These are phyloP conservation scores for Diachasma alloeum DNA, from an alignment of 1,140 invertebrate genomes.

Conservation along the genomic window DNA sequence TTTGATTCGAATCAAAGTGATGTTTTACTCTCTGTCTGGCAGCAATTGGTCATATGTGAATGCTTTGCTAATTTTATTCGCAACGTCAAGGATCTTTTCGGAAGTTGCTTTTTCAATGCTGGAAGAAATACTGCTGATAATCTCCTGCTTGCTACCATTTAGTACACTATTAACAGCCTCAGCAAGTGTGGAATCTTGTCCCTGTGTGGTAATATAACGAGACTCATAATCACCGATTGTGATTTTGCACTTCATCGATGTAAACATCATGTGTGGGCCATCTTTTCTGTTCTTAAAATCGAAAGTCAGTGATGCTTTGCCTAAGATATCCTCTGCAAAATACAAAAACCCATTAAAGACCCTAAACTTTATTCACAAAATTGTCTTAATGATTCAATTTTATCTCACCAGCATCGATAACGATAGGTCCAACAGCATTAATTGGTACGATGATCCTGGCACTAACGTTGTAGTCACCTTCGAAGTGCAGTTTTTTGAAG, in stretches of 20 bases:
- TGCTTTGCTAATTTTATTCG: constrained; percentile 49
- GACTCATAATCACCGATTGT: constrained; percentile 36
- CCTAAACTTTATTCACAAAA: not conserved
- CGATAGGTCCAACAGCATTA: constrained; percentile 45
- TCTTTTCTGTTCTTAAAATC: constrained; percentile 34
- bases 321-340: constrained; percentile 38
- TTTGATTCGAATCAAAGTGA: not conserved
- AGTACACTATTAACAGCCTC: constrained; percentile 45
- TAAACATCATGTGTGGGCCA: constrained; percentile 42
- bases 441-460: constrained; percentile 64
- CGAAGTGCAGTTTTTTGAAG: constrained; percentile 63
- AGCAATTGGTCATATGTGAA: constrained; percentile 56
- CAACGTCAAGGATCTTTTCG: constrained; percentile 33
- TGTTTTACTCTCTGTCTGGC: constrained; percentile 48
- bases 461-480: constrained; percentile 68
- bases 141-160: constrained; percentile 40
- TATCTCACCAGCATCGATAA: constrained; percentile 4
- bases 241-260: constrained; percentile 44
- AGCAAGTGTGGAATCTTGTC: constrained; percentile 36
- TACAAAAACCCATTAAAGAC: not conserved
- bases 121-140: constrained; percentile 43
- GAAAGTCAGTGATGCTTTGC: constrained; percentile 29
- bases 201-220: constrained; percentile 31
- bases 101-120: constrained; percentile 48
- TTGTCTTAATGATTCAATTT: not conserved